A percentile compares a stretch with the other conserved stretches of the same genome.
Conservation (phyloP, 2,113 vertebrate species). For the Mesoclemmys tuberculata region DNA sequence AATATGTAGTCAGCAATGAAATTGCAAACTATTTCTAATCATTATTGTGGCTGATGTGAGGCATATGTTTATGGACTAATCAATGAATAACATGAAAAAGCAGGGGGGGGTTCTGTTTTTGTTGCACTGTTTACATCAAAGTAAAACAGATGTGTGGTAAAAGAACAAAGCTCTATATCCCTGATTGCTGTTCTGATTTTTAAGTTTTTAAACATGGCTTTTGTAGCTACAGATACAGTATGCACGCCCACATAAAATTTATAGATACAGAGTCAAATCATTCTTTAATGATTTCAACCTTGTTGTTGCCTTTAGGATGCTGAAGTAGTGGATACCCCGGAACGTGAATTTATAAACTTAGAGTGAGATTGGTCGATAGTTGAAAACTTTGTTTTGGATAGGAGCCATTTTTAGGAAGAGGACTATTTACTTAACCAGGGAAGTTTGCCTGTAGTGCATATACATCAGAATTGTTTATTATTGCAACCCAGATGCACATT, state of each 20-base stretch:
- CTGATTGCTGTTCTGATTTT: slow-evolving; percentile 23
- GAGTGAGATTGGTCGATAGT: background rate
- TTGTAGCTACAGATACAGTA: slow-evolving; percentile 18
- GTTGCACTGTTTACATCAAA: slow-evolving; percentile 67
- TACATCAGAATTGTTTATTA: slow-evolving; percentile 73
- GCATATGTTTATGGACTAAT: slow-evolving; percentile 67
- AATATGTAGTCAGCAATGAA: slow-evolving; percentile 14
- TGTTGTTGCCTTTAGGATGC: slow-evolving; percentile 16
- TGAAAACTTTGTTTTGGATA: slow-evolving; percentile 41
- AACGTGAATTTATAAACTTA: slow-evolving; percentile 7
- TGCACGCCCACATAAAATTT: rapidly evolving
- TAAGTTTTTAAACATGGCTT: slow-evolving; percentile 30
- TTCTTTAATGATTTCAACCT: slow-evolving; percentile 41
- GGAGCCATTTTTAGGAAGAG: slow-evolving; percentile 44
- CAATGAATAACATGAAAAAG: slow-evolving; percentile 59
- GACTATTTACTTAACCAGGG: slow-evolving; percentile 29
- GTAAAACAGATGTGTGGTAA: slow-evolving; percentile 64
- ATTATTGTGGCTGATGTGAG: slow-evolving; percentile 60
- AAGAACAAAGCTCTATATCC: slow-evolving; percentile 67
- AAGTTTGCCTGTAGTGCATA: slow-evolving; percentile 49
- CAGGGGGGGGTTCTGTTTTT: slow-evolving; percentile 50
- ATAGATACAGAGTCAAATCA: slow-evolving; percentile 37
- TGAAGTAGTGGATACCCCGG: background rate
- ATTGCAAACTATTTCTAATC: slow-evolving; percentile 62
- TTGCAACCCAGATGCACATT: slow-evolving; percentile 71